phyloP scores from a whole-genome alignment of 2,888 invertebrate species.

The Stratiomys singularior region DNA sequence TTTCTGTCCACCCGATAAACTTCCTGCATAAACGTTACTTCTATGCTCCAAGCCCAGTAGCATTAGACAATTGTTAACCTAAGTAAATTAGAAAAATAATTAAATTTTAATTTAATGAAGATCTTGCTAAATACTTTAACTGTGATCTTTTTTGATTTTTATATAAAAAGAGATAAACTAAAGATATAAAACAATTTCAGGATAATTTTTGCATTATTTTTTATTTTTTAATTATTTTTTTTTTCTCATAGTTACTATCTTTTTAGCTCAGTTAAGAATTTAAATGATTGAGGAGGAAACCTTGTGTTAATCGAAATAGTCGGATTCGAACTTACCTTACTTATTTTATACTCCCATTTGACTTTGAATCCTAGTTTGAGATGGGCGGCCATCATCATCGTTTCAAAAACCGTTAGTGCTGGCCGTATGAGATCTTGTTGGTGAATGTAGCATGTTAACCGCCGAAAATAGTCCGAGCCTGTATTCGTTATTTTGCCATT shows the following conservation, averaged over 20 bases:
- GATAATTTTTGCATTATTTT: no score
- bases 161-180: no score
- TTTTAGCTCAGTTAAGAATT: no score
- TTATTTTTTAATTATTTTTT: no score
- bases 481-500: slow-evolving; percentile 72
- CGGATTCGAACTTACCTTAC: slow-evolving; percentile 71
- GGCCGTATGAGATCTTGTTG: slow-evolving; percentile 82
- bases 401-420: slow-evolving; percentile 81
- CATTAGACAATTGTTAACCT: slow-evolving; percentile 81
- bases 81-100: neutral
- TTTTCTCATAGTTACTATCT: no score
- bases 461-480: slow-evolving; percentile 75
- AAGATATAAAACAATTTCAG: no score
- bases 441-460: slow-evolving; percentile 86
- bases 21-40: slow-evolving; percentile 74
- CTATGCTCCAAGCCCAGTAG: slow-evolving; percentile 77
- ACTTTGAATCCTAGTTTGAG: slow-evolving; percentile 81
- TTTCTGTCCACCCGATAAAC: slow-evolving; percentile 86
- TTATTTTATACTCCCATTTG: slow-evolving; percentile 73
- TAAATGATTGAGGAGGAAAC: no score
- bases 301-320: no score
- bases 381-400: slow-evolving; percentile 84
- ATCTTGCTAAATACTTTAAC: neutral
- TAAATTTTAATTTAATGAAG: slow-evolving; percentile 1
- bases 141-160: no score